These are phyloP conservation scores for Vipera ursinii DNA, from an alignment of 2,797 vertebrate species.

Conservation along the genomic window DNA sequence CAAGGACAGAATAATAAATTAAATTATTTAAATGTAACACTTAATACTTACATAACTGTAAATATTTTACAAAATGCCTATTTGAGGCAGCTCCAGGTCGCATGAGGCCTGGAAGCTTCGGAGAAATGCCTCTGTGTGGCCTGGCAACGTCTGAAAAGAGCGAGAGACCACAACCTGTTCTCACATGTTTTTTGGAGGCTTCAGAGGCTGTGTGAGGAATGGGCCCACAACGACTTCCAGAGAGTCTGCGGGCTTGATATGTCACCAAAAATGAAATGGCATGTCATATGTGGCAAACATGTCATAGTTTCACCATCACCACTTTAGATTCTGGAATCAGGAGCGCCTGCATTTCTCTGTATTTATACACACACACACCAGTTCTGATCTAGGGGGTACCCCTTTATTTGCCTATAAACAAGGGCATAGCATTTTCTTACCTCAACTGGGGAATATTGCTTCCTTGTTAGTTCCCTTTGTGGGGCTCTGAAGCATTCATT, in stretches of 20 bases:
- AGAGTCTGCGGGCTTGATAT: neutral
- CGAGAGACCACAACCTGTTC: neutral
- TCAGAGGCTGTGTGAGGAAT: neutral
- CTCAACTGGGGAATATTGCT: neutral
- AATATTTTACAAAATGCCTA: neutral
- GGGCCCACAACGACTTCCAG: neutral
- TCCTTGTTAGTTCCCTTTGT: neutral
- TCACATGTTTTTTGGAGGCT: neutral
- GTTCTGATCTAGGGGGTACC: neutral
- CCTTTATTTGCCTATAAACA: slow-evolving; percentile 21
- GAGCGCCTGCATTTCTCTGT: neutral
- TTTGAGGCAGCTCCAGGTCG: neutral
- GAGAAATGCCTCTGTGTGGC: neutral
- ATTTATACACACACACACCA: neutral
- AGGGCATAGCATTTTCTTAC: neutral
- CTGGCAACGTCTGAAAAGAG: neutral
- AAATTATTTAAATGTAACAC: neutral
- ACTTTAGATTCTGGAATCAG: neutral
- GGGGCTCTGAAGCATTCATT: neutral
- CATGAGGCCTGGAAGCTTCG: neutral
- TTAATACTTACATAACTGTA: neutral
- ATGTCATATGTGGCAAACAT: neutral
- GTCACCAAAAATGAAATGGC: neutral
- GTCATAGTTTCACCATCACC: neutral
- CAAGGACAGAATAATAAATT: neutral